Conservation (phyloP, 2,888 invertebrate genomes). For the Saturnia pavonia region DNA sequence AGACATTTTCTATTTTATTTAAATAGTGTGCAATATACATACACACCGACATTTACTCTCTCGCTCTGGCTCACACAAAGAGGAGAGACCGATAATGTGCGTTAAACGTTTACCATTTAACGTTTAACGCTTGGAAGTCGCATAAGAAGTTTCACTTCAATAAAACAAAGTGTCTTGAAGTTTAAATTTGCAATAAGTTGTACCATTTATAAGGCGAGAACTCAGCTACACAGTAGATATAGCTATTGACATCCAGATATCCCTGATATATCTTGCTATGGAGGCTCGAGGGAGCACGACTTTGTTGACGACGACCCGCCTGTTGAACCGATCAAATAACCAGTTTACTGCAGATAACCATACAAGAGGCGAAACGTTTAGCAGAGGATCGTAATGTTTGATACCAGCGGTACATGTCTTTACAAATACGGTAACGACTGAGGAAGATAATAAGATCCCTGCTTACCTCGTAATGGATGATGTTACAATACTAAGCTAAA, state of each 20-base stretch:
- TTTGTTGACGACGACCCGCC: not conserved
- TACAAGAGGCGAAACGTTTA: not conserved
- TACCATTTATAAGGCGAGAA: not conserved
- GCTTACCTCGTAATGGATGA: not conserved
- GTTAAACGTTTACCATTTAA: too few species aligned
- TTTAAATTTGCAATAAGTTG: not conserved
- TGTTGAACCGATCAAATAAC: not conserved
- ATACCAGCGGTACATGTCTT: not conserved
- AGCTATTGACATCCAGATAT: not conserved
- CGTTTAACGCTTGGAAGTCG: too few species aligned
- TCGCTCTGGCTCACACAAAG: too few species aligned
- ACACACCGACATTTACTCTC: too few species aligned
- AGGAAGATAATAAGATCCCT: not conserved
- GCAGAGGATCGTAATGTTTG: not conserved
- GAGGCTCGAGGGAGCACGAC: not conserved
- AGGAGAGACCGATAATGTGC: too few species aligned
- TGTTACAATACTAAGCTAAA: not conserved
- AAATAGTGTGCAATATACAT: too few species aligned
- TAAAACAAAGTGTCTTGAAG: not conserved
- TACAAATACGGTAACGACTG: not conserved
- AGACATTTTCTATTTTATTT: too few species aligned
- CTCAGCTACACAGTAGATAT: not conserved
- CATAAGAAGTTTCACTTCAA: too few species aligned
- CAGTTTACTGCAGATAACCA: not conserved
- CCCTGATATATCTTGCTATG: not conserved